Base-by-base conservation (phyloP, 2,113 vertebrate genomes). In the Perccottus glenii region DNA sequence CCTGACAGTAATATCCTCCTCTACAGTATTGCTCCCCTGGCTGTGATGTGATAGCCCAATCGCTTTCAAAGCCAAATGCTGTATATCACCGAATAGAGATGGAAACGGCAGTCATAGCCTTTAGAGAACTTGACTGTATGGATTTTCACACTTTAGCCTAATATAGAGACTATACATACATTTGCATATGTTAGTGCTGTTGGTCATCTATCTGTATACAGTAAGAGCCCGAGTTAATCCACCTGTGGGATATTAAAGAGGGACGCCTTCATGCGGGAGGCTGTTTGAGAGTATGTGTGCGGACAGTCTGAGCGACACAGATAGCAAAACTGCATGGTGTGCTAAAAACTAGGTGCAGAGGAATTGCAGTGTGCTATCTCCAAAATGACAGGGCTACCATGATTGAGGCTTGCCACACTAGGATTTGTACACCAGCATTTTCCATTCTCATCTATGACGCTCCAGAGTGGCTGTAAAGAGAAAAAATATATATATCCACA, bases 321-420 rank as follows among this genome's bases (percentile, higher is more conserved):
- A 91, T 89, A 88, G 83, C 82, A 89, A 82, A 88, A 90, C 55
- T 89, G 90, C 88, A 83, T 84, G 90, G 91, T 87, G 82, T 77
- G 84, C 91, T 88, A 87, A 91, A 88, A 91, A 87, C 68, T 75
- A 90, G 87, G 77, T 84, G 87, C 84, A 78, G 86, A 82, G 86
- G 89, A 90, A 90, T 89, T 90, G 90, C 88, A 80, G 74, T 48
- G 88, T 80, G 88, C 85, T 89, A 89, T 90, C 89, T 86, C 66
- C 72, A 78, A 70, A 82, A 85, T 90, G 85, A 91, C 77, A 87
- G 84, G 80, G 75, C 75, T 81, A 80, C 86, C 76, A 77, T 87
- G 87, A 91, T 88, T 89, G 87, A 92, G 83, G 81, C 82, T 85
- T 76, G 79, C 87, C 80, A 79, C 85, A 76, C 84, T 70, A 80